Evolutionary conservation across 2,888 invertebrate species (phyloP).

Genomic region (Nymphalis polychloros): DNA sequence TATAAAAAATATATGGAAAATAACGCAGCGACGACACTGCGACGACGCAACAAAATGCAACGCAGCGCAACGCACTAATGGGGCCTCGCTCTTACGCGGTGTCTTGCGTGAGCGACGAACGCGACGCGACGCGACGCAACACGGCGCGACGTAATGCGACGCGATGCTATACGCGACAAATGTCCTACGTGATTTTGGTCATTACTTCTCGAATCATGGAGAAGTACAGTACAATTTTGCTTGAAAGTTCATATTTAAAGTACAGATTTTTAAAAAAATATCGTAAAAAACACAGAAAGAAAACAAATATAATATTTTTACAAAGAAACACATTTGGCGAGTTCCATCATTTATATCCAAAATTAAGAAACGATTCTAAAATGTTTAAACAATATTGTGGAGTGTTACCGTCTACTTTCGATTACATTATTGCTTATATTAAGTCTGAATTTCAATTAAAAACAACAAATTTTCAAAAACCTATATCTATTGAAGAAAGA

Average conservation of each 20-base stretch:
- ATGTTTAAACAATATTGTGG: slow-evolving; percentile 35
- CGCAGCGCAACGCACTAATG: no score
- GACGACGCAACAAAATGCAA: no score
- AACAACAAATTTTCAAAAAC: background rate
- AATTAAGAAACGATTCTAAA: slow-evolving; percentile 9
- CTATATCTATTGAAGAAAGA: slow-evolving; percentile 10
- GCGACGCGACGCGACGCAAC: no score
- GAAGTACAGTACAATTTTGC: slow-evolving; percentile 3
- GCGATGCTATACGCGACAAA: slow-evolving; percentile 1
- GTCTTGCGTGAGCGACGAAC: no score
- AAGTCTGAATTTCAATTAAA: no score
- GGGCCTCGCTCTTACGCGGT: slow-evolving; percentile 12
- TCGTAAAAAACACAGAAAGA: no score
- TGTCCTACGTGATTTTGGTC: slow-evolving; percentile 4
- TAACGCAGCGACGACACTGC: slow-evolving; percentile 15
- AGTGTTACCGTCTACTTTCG: slow-evolving; percentile 34
- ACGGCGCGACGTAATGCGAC: background rate
- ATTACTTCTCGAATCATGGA: slow-evolving; percentile 4
- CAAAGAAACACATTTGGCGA: no score
- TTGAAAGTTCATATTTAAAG: slow-evolving; percentile 6
- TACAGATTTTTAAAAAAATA: background rate
- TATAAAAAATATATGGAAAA: slow-evolving; percentile 25
- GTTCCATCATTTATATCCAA: slow-evolving; percentile 10
- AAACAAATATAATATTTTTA: no score
- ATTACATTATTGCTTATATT: slow-evolving; percentile 23